A percentile compares a stretch with the other conserved stretches of the same genome.
phyloP scores from a whole-genome alignment of 1,140 invertebrate species.

The Ctenoplectra terminalis region DNA sequence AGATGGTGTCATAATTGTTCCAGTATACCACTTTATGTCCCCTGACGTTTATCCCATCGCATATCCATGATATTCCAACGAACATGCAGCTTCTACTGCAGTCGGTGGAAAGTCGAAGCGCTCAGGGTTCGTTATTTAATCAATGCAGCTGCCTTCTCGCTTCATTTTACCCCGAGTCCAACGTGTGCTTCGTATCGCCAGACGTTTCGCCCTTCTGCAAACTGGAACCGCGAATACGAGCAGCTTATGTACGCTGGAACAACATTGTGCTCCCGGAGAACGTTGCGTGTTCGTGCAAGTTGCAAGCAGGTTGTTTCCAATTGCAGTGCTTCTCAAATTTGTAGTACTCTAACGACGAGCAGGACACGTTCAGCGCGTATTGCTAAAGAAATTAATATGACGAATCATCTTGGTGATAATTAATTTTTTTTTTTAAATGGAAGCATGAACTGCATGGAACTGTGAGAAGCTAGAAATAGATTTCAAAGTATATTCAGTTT shows the following conservation, averaged over 20 bases:
- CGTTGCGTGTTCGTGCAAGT: background rate
- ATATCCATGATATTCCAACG: background rate
- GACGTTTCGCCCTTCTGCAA: constrained; percentile 9
- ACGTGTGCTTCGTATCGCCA: constrained; percentile 9
- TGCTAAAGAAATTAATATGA: background rate
- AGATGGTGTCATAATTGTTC: background rate
- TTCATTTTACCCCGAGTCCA: constrained; percentile 21
- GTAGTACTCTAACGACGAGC: background rate
- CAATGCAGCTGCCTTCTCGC: constrained; percentile 10
- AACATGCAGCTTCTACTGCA: background rate
- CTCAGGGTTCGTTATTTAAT: constrained; percentile 34
- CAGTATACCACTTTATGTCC: background rate
- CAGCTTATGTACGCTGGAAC: constrained; percentile 30
- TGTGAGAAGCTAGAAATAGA: too few relatives aligned
- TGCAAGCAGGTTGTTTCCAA: background rate
- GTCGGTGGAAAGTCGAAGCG: background rate
- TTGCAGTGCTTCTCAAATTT: constrained; percentile 9
- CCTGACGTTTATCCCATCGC: background rate
- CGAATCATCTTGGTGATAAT: background rate
- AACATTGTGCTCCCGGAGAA: constrained; percentile 18
- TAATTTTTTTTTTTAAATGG: background rate
- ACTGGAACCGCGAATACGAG: constrained; percentile 27
- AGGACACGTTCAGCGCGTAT: background rate
- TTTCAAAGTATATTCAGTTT: too few relatives aligned
- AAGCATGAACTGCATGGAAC: too few relatives aligned